Evolutionary conservation across 2,888 invertebrate species (phyloP).

Genomic region (Melanophora roralis): DNA sequence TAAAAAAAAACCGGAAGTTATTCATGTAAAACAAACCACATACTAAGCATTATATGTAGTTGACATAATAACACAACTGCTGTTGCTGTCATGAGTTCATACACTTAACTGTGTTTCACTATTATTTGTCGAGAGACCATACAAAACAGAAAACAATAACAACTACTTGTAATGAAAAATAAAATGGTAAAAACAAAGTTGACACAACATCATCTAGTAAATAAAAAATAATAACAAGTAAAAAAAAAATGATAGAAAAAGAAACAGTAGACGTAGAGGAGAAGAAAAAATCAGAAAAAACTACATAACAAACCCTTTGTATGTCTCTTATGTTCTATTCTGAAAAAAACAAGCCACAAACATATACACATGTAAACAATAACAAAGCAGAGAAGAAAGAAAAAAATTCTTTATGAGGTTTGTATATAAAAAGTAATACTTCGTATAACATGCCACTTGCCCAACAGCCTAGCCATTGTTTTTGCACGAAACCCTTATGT

Average conservation of each 20-base stretch:
- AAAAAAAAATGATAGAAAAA: constrained; percentile 4
- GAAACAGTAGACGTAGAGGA: not conserved
- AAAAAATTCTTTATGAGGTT: not conserved
- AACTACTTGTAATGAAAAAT: not conserved
- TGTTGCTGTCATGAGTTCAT: constrained; percentile 42
- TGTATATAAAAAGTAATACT: not conserved
- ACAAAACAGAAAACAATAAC: not conserved
- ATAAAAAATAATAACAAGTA: constrained; percentile 30
- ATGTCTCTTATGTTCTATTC: not conserved
- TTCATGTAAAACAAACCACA: constrained; percentile 36
- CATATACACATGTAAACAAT: not conserved
- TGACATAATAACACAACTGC: constrained; percentile 55
- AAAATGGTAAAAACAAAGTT: constrained; percentile 45
- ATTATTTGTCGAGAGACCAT: not conserved
- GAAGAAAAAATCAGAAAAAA: constrained; percentile 1
- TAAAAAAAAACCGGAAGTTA: constrained; percentile 39
- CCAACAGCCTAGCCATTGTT: constrained; percentile 29
- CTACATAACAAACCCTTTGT: constrained; percentile 36
- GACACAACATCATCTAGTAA: constrained; percentile 52
- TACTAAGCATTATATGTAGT: constrained; percentile 37
- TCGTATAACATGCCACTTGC: not conserved
- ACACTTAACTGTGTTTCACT: not conserved
- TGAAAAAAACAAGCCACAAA: not conserved
- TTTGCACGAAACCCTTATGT: constrained; percentile 31
- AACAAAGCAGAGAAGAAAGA: not conserved